Conservation (phyloP, 2,113 vertebrate species). For the Calonectris borealis region DNA sequence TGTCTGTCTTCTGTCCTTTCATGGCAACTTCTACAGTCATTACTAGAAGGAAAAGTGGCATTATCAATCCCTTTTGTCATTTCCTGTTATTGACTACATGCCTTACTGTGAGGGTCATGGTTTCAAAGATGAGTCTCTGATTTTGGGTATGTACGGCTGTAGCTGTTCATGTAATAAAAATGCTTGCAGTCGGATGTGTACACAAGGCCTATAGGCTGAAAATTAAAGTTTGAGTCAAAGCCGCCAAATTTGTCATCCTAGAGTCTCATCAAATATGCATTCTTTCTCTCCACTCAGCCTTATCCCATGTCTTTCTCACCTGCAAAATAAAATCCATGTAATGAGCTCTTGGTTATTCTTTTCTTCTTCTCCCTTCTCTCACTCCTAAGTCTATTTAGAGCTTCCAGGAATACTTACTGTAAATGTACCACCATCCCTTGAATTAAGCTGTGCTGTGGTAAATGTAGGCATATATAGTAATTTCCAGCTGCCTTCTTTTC, state of each 20-base stretch:
- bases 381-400: neutral
- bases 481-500: conserved; percentile 3
- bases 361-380: neutral
- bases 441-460: neutral
- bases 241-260: neutral
- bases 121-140: neutral
- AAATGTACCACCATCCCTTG: neutral
- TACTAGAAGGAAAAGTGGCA: neutral
- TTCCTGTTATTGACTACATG: neutral
- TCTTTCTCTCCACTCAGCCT: neutral
- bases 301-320: neutral
- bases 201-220: neutral
- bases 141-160: neutral
- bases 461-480: conserved; percentile 19
- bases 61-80: neutral
- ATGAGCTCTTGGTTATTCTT: neutral
- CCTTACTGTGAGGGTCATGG: neutral
- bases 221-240: neutral
- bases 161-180: neutral
- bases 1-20: neutral
- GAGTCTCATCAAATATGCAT: neutral
- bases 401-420: neutral
- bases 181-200: neutral
- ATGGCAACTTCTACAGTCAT: rapidly evolving
- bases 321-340: neutral